Evolutionary conservation across 2,113 vertebrate species (phyloP).

Genomic region (Scomber scombrus): DNA sequence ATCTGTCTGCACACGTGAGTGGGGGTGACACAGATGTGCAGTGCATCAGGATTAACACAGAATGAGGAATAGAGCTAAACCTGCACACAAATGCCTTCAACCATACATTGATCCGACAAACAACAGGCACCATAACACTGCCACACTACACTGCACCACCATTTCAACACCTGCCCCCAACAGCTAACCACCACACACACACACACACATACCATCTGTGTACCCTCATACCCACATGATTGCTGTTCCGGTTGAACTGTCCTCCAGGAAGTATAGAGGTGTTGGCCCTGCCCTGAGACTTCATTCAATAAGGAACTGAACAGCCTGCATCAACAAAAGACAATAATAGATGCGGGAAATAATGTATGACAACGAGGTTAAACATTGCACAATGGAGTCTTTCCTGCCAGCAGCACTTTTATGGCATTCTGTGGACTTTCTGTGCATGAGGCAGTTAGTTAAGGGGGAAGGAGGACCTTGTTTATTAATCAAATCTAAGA

Average conservation of each 20-base stretch:
- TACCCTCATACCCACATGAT: conserved; percentile 34
- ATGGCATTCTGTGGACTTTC: neutral
- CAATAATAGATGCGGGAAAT: conserved; percentile 21
- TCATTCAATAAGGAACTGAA: conserved; percentile 20
- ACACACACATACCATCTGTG: conserved; percentile 12
- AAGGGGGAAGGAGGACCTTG: neutral
- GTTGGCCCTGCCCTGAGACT: conserved; percentile 12
- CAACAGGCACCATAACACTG: conserved; percentile 24
- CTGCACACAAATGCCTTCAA: conserved; percentile 40
- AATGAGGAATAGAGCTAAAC: conserved; percentile 63
- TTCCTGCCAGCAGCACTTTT: neutral
- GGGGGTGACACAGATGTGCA: conserved; percentile 75
- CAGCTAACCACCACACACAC: conserved; percentile 24
- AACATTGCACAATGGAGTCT: neutral
- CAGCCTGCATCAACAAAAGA: conserved; percentile 1
- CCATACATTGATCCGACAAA: conserved; percentile 30
- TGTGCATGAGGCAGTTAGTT: neutral
- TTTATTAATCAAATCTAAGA: conserved; percentile 1
- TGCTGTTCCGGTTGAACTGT: conserved; percentile 30
- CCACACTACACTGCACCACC: conserved; percentile 19
- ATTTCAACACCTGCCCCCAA: conserved; percentile 50
- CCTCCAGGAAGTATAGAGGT: conserved; percentile 18
- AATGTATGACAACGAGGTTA: conserved; percentile 43
- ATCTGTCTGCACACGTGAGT: conserved; percentile 77
- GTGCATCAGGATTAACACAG: conserved; percentile 76